Evolutionary conservation across 2,113 vertebrate species (phyloP).

Genomic region (Tragelaphus imberbis): DNA sequence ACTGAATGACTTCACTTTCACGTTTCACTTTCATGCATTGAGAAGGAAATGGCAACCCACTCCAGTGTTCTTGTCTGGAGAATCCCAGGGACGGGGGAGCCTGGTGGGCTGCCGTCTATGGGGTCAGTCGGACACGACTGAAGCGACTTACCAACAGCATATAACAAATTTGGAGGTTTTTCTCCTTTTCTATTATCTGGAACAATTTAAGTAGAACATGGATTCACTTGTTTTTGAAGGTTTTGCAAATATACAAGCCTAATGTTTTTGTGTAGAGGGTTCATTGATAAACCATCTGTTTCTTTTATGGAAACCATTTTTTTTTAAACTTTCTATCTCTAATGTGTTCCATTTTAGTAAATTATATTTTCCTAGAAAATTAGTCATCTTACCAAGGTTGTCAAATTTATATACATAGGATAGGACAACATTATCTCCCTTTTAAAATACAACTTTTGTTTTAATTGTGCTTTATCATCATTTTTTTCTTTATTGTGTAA

Average conservation of each 20-base stretch:
- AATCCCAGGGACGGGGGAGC: background rate
- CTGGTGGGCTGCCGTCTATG: background rate
- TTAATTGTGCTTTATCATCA: background rate
- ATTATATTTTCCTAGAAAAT: background rate
- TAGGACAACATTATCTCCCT: background rate
- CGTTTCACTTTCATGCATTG: background rate
- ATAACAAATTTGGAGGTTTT: background rate
- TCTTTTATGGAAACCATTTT: background rate
- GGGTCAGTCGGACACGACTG: rapidly evolving
- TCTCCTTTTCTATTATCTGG: background rate
- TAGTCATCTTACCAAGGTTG: background rate
- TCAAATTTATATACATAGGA: background rate
- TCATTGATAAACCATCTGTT: background rate
- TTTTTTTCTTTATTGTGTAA: background rate
- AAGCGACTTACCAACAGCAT: background rate
- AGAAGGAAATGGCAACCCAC: background rate
- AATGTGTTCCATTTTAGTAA: background rate
- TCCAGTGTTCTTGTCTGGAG: background rate
- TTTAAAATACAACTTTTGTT: background rate
- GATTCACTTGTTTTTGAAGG: background rate
- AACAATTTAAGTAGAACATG: background rate
- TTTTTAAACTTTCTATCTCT: background rate
- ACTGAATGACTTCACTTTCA: background rate
- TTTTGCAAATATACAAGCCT: background rate
- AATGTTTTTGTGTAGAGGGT: background rate